Evolutionary conservation across 2,888 invertebrate species (phyloP), one percentile per base, ranked within the genome.

Genomic region (Gandaritis pyraliata): DNA sequence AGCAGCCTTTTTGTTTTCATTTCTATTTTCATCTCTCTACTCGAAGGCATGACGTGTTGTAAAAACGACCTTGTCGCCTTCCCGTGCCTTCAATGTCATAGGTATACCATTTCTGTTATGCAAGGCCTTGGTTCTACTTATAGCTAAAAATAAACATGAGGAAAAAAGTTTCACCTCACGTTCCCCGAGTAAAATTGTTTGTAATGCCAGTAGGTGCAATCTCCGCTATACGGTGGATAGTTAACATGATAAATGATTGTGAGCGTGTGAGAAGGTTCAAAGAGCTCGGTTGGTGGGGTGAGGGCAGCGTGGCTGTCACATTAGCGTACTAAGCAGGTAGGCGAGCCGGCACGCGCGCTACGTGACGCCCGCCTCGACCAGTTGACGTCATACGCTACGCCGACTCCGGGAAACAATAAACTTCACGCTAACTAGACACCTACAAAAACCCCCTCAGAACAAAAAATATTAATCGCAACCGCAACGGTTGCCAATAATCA

Each of bases 291-390:
- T 62, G 65, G 52, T 62, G 48, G 66, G 61, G 71, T 65, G 72
- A 70, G 70, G 70, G 67, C 70, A 58, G 60, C 71, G 71, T 61
- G 71, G 69, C 79, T 77, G 76, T 75, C 80, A 78, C 80, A 83
- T 86, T 85, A 84, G 77, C 79, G 79, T 77, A 78, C 80, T 86
- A 85, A 88, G 77, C 82, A 86, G 85, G 81, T 80, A 73, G 69
- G 84, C 85, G 86, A 85, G 86, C 68, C 65, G 76, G 71, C 83
- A 81, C 80, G 85, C 74, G 76, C 73, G 52, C 61, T 73, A 79
- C 77, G 75, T 77, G 77, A 64, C 65, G 39, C 50, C 36, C 53
- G 57, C 62, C 36, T 61, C 59, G 57, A 45, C 56, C 65, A 43
- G 46, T 64, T 64, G 50, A 67, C 69, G 66, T 64, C 68, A 70